Evolutionary conservation across 2,113 vertebrate genomes (phyloP), one percentile per base, ranked within the genome.

Genomic region (Octodon degus): DNA sequence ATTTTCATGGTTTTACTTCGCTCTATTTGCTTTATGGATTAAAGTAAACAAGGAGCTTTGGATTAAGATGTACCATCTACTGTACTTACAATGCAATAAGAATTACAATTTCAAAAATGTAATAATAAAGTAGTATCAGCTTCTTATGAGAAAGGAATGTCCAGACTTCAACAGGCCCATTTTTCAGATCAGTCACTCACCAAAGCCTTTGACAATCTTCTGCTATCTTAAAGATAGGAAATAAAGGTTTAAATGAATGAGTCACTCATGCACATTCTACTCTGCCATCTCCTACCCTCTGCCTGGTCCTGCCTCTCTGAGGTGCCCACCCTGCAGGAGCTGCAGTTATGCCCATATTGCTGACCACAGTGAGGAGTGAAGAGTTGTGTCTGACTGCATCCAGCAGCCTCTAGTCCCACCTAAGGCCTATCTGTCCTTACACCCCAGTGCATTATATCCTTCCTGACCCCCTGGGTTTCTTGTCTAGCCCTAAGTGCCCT

Each of bases 51-150:
- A 6, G 12, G 7, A 62, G 6, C 2, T 30, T 92, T 93, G 12
- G 2, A 19, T 32, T 84, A 87, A 79, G 83, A 43, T 6, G 60
- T 70, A 12, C 24, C 43, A 14, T 4, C 53, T 63, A 63, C 12
- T 77, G 40, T 77, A 30, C 55, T 76, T 95, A 25, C 80, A 89
- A n/a, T 27, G 40, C 72, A 90, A 37, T 25, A 58, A 94, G 32
- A 91, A 91, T 58, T 72, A 79, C 9, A 17, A 72, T 62, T 90
- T 90, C 20, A 30, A 68, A 95, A 82, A 86, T 55, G 50, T 53
- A 89, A 79, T 32, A 79, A 67, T 53, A 32, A 85, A 90, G 7
- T 27, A 40, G 13, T 50, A 60, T 19, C 17, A 58, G 17, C 25
- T 72, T 83, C 55, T 96, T 55, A 34, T 60, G 22, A 95, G 47